A percentile compares a stretch with the other conserved stretches of the same genome.
Conservation (phyloP, 2,888 invertebrate genomes). For the Thecophora atra region DNA sequence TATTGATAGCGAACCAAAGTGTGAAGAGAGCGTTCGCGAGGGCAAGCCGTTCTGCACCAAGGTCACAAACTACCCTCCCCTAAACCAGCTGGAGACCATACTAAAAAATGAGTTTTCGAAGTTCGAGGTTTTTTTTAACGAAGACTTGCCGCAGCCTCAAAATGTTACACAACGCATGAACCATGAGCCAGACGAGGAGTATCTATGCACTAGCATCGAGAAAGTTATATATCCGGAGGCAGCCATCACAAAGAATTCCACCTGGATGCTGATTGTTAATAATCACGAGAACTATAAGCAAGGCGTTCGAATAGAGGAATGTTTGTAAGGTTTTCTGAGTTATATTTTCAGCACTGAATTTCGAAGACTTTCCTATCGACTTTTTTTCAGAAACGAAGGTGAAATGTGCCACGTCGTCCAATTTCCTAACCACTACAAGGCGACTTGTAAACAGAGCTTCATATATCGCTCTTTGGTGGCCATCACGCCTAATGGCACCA, state of each 20-base stretch:
- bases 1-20: constrained; percentile 35
- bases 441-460: constrained; percentile 72
- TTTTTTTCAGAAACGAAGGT: constrained; percentile 20
- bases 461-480: constrained; percentile 69
- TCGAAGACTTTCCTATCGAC: not conserved
- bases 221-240: constrained; percentile 71
- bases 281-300: constrained; percentile 75
- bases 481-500: constrained; percentile 63
- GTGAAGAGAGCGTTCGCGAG: constrained; percentile 49
- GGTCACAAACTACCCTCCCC: constrained; percentile 65
- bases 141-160: constrained; percentile 62
- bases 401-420: constrained; percentile 29
- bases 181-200: constrained; percentile 58
- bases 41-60: constrained; percentile 66
- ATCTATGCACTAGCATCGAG: constrained; percentile 66
- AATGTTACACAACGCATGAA: constrained; percentile 68
- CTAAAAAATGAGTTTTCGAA: constrained; percentile 48
- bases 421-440: constrained; percentile 49
- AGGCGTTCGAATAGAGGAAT: constrained; percentile 78
- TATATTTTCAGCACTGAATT: constrained; percentile 28
- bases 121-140: constrained; percentile 59
- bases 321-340: constrained; percentile 73
- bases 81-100: constrained; percentile 56
- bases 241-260: constrained; percentile 70
- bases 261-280: constrained; percentile 78